These are phyloP conservation scores for Hemicordylus capensis DNA, from an alignment of 2,113 vertebrate genomes.

Conservation along the genomic window DNA sequence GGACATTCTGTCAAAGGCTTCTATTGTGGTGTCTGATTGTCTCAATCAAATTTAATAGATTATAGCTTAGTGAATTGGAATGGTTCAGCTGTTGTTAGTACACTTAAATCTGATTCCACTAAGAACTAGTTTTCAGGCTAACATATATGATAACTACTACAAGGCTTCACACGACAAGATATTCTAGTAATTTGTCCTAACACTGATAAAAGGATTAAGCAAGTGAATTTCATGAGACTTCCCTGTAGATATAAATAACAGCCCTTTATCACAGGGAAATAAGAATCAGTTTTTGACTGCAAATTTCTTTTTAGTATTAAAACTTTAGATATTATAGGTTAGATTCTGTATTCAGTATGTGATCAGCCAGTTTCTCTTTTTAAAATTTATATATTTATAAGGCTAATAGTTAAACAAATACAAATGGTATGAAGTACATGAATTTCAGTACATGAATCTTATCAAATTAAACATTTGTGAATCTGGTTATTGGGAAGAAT, in stretches of 20 bases:
- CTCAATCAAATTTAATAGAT: constrained; percentile 78
- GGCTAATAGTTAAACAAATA: background rate
- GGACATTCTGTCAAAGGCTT: constrained; percentile 75
- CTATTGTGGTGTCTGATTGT: constrained; percentile 61
- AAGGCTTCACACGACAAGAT: constrained; percentile 61
- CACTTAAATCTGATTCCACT: constrained; percentile 80
- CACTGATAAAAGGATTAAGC: constrained; percentile 74
- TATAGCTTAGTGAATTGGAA: constrained; percentile 72
- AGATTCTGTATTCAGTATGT: background rate
- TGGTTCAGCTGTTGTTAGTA: constrained; percentile 66
- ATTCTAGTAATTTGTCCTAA: constrained; percentile 77
- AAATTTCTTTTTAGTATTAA: background rate
- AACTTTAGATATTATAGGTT: constrained; percentile 20
- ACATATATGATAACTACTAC: constrained; percentile 68
- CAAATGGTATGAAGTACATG: background rate
- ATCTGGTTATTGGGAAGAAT: background rate
- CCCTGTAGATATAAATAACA: constrained; percentile 50
- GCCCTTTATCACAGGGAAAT: constrained; percentile 34
- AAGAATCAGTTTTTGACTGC: constrained; percentile 28
- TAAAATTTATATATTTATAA: constrained; percentile 8
- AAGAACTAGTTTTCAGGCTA: constrained; percentile 74
- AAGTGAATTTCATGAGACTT: constrained; percentile 63
- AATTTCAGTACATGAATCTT: background rate
- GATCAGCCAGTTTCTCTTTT: background rate
- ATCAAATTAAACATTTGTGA: background rate